Evolutionary conservation across 2,113 vertebrate species (phyloP).

Genomic region (Sinocyclocheilus anophthalmus): DNA sequence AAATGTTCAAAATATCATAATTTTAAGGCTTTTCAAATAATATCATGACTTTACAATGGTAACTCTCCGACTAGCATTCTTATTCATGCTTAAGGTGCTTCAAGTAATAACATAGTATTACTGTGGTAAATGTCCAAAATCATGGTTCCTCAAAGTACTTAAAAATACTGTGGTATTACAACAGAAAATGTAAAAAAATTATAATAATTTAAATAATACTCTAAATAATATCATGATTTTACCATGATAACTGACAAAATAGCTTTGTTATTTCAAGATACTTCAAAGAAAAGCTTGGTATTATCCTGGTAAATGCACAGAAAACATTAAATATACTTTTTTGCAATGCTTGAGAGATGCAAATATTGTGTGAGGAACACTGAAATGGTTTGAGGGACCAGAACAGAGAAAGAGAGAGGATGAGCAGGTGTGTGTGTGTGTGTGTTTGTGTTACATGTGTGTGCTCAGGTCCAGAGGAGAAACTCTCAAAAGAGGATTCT

Average conservation of each 20-base stretch:
- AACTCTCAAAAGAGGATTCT: slow-evolving; percentile 49
- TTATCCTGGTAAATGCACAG: not conserved
- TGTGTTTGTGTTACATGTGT: slow-evolving; percentile 8
- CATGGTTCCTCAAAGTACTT: not conserved
- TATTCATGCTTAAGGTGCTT: not conserved
- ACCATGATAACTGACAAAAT: not conserved
- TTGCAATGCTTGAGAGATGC: not conserved
- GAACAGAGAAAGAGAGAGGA: slow-evolving; percentile 14
- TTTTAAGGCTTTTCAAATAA: not conserved
- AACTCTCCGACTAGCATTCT: not conserved
- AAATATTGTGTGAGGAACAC: slow-evolving; percentile 25
- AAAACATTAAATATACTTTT: not conserved
- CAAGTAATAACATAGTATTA: not conserved
- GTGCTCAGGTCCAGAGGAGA: slow-evolving; percentile 27
- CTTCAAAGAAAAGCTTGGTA: not conserved
- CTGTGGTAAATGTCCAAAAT: not conserved
- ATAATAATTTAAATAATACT: too few relatives aligned
- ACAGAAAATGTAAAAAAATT: not conserved
- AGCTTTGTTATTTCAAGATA: not conserved
- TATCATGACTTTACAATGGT: too few relatives aligned
- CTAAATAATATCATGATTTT: not conserved
- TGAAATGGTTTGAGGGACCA: not conserved
- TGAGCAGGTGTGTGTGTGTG: not conserved
- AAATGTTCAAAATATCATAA: not conserved
- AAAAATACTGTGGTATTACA: not conserved